These are phyloP conservation scores for Tetrao urogallus DNA, from an alignment of 2,113 vertebrate species.

Conservation along the genomic window DNA sequence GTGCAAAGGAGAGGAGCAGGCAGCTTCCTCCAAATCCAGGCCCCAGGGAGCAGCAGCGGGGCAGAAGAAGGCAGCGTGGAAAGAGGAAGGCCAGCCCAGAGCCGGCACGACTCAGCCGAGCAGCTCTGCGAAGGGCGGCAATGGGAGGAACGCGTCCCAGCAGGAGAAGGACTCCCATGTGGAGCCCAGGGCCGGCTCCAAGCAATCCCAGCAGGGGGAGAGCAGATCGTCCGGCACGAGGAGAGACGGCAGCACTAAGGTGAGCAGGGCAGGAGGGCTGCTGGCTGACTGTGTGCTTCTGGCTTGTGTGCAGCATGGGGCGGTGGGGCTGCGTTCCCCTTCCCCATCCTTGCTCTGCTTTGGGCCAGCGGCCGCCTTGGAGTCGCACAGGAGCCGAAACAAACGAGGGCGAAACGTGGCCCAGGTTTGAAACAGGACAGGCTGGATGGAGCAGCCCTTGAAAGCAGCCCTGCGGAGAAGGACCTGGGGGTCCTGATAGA, in stretches of 20 bases:
- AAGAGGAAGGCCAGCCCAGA: conserved; percentile 4
- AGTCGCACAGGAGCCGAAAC: background rate
- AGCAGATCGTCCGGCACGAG: conserved; percentile 44
- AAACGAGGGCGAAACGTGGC: too few species aligned
- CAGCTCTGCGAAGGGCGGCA: conserved; percentile 5
- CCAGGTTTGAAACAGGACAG: too few species aligned
- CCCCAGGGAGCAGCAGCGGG: background rate
- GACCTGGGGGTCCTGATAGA: too few species aligned
- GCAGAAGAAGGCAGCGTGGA: conserved; percentile 50
- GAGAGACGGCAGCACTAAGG: conserved; percentile 73
- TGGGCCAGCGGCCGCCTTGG: too few species aligned
- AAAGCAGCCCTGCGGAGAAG: too few species aligned
- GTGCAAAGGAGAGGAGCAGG: conserved; percentile 63
- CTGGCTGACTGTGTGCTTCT: conserved; percentile 41
- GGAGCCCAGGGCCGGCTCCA: conserved; percentile 66
- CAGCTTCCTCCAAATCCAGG: background rate
- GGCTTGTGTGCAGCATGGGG: background rate
- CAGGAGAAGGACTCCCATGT: conserved; percentile 70
- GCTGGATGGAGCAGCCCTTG: too few species aligned
- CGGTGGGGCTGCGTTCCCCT: background rate
- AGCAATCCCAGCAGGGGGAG: conserved; percentile 73
- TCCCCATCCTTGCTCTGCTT: background rate
- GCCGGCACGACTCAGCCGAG: background rate
- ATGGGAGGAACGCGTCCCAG: conserved; percentile 60
- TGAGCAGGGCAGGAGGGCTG: conserved; percentile 70